Base-by-base conservation (phyloP, 2,888 invertebrate genomes). In the Osedax fenrisi region DNA sequence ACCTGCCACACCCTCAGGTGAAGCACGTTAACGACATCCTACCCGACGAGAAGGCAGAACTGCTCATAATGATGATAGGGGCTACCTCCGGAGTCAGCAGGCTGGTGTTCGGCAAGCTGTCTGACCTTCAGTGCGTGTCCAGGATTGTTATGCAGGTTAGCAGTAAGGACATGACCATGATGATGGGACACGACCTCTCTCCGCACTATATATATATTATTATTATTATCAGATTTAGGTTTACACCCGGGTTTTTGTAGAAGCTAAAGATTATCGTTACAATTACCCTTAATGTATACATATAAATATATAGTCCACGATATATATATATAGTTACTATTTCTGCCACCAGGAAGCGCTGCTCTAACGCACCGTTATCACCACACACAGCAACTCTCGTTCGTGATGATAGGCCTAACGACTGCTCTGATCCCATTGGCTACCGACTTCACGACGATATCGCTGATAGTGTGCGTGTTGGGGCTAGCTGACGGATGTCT, bases 401-500 rank as follows among this genome's bases (percentile, higher is more conserved):
- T 84, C 76, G 73, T 80, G 2, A 73, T 82, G 3, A 77, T 83
- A 22, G 83, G 83, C 2, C 73, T 82, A 3, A 78, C 79, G 23
- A 83, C 83, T 0, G 75, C 81, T 67, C 81, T 81, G 75, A 83
- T 84, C 24, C 84, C 84, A 2, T 82, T 83, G 73, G 81, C 82
- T 1, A 67, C 2, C 24, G 66, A 75, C 22, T 93, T 90, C 82
- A 81, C 83, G 0, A 80, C 89, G 68, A 85, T 94, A 22, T 86
- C 92, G 17, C 85, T 86, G 0, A 88, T 92, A 72, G 87, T 89
- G n/a, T 86, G 93, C 73, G 86, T 89, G 2, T 91, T 94, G 90
- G 94, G 94, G 1, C 82, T 94, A 22, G 92, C 92, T 81, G 94
- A 95, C 82, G 94, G 94, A 67, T 92, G 92, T 79, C 94, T 94